A percentile compares a stretch with the other conserved stretches of the same genome.
Evolutionary conservation across 2,888 invertebrate species (phyloP).

Genomic region (Himalopsyche tibetana): DNA sequence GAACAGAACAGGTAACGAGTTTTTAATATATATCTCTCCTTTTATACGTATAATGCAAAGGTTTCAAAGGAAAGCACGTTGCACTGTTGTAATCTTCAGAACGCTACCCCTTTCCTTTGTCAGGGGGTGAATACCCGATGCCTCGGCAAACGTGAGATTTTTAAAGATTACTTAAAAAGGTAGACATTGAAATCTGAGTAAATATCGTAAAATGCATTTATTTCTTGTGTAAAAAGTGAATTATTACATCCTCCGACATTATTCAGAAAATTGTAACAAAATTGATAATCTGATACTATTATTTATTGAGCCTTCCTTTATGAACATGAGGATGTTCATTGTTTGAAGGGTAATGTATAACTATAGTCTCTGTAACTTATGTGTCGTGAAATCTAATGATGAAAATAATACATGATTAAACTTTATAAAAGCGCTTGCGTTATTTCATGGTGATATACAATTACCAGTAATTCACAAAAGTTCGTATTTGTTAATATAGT

Average conservation of each 20-base stretch:
- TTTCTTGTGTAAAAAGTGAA: neutral
- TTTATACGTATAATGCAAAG: conserved; percentile 48
- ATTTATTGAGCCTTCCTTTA: too few species aligned
- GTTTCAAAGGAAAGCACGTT: conserved; percentile 49
- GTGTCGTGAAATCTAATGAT: too few species aligned
- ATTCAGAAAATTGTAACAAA: too few species aligned
- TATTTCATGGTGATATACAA: too few species aligned
- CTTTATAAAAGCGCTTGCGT: too few species aligned
- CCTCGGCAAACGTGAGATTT: conserved; percentile 45
- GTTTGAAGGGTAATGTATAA: too few species aligned
- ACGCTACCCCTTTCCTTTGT: conserved; percentile 41
- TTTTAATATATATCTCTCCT: conserved; percentile 49
- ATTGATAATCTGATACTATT: too few species aligned
- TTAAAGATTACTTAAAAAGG: neutral
- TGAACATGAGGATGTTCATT: too few species aligned
- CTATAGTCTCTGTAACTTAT: too few species aligned
- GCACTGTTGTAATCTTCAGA: conserved; percentile 44
- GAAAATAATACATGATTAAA: too few species aligned
- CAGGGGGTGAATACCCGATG: conserved; percentile 8
- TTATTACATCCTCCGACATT: conserved; percentile 7
- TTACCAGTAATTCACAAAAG: too few species aligned
- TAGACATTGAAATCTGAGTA: conserved; percentile 5
- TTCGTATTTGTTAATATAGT: too few species aligned
- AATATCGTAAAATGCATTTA: neutral
- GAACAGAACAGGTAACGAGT: conserved; percentile 54